phyloP scores from a whole-genome alignment of 2,888 invertebrate genomes.

The Chirona hameri region DNA sequence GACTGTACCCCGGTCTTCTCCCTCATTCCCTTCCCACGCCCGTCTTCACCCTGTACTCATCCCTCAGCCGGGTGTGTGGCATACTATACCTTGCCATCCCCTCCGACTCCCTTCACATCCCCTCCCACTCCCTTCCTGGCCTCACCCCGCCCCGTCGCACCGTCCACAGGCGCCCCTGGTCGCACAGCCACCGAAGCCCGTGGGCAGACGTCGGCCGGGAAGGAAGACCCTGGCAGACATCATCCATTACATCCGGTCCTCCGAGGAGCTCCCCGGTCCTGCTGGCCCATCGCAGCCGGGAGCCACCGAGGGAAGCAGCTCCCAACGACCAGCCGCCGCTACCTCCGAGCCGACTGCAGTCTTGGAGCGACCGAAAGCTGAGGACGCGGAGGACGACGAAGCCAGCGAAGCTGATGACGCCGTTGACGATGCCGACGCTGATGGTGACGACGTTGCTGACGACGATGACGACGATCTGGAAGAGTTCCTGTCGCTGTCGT shows the following conservation, averaged over 20 bases:
- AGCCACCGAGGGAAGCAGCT: neutral
- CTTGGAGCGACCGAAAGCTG: neutral
- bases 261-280: neutral
- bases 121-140: neutral
- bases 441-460: neutral
- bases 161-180: neutral
- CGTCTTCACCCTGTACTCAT: neutral
- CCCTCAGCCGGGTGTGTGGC: neutral
- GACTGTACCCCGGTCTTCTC: neutral
- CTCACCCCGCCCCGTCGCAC: neutral
- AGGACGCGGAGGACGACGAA: neutral
- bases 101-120: neutral
- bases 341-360: too few species aligned
- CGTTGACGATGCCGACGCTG: neutral
- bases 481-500: neutral
- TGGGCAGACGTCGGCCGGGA: neutral
- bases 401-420: neutral
- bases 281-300: neutral
- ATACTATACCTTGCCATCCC: neutral
- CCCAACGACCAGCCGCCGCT: neutral
- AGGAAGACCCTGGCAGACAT: neutral
- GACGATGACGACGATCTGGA: constrained; percentile 22
- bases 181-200: neutral
- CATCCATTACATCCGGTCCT: neutral
- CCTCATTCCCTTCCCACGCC: too few species aligned